These are phyloP conservation scores for Heterochromis multidens DNA, from an alignment of 2,113 vertebrate species.

Conservation along the genomic window DNA sequence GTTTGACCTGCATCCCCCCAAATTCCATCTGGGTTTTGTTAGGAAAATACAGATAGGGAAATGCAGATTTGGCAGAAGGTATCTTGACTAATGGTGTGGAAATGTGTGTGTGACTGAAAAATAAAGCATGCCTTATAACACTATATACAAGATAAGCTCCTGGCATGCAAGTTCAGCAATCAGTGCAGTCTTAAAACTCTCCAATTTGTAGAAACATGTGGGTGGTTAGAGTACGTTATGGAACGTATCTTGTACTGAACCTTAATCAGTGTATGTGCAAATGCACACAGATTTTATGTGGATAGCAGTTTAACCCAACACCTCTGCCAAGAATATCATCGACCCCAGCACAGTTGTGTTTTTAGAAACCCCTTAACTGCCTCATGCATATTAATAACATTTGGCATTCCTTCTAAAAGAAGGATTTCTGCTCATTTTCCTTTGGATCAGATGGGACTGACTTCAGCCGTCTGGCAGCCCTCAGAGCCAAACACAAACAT, in stretches of 20 bases:
- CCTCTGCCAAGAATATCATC: slow-evolving; percentile 36
- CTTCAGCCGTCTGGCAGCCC: slow-evolving; percentile 65
- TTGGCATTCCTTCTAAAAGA: slow-evolving; percentile 54
- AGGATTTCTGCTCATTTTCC: slow-evolving; percentile 50
- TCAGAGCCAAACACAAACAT: slow-evolving; percentile 52
- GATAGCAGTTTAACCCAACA: slow-evolving; percentile 23
- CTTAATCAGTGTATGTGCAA: not conserved
- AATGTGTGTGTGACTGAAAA: slow-evolving; percentile 33
- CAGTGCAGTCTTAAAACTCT: slow-evolving; percentile 29
- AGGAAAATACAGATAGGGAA: slow-evolving; percentile 8
- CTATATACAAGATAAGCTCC: slow-evolving; percentile 37
- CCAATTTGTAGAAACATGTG: slow-evolving; percentile 35
- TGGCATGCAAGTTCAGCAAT: slow-evolving; percentile 31
- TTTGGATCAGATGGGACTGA: slow-evolving; percentile 58
- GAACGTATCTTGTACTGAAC: not conserved
- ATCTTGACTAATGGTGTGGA: slow-evolving; percentile 49
- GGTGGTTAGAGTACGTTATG: slow-evolving; percentile 35
- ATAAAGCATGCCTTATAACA: slow-evolving; percentile 28
- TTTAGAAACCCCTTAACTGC: slow-evolving; percentile 45
- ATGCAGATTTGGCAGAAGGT: slow-evolving; percentile 50
- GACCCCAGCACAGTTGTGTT: slow-evolving; percentile 26
- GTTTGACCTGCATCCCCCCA: slow-evolving; percentile 42
- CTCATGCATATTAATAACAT: slow-evolving; percentile 52
- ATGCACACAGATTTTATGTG: slow-evolving; percentile 8
- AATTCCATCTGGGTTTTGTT: slow-evolving; percentile 40